Base-by-base conservation (phyloP, 2,888 invertebrate species). In the Mesorhabditis belari region DNA sequence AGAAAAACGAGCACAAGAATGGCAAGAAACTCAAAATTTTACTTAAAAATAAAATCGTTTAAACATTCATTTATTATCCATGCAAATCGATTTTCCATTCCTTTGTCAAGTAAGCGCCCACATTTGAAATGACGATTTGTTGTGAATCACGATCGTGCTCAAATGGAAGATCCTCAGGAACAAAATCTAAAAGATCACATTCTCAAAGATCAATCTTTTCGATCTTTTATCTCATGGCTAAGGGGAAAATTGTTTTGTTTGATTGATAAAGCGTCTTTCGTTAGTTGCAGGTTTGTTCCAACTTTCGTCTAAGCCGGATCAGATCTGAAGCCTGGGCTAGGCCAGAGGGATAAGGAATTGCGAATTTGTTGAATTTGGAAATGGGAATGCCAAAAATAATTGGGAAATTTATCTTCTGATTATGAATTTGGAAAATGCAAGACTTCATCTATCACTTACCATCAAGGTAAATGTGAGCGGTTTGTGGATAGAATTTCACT, bases 51-150 rank as follows among this genome's bases (percentile, higher is more conserved):
- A n/a, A n/a, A n/a, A n/a, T n/a, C n/a, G n/a, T 24, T 35, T 49
- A 44, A 53, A 35, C 27, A 49, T 44, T 29, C 28, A 21, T 27
- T 17, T 25, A 29, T 62, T 63, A 72, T 25, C 67, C 63, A 56
- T 75, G 75, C 51, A 77, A 60, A 53, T 75, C 75, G 53, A 77
- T 69, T 53, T 67, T 55, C 76, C 81, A 83, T 65, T 83, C 82
- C 61, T 77, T 71, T 28, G 77, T 78, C 58, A 83, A 77, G 65
- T 81, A 82, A 19, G 81, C 79, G 54, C 76, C 82, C 27, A 83
- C 83, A 66, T 82, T 82, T 51, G 81, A 73, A 62, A 84, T 81
- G 52, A 79, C 80, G 62, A 83, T 71, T 21, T 81, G 65, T 66
- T 78, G 70, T 19, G 63, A 69, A 4, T 71, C 68, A 5, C 69